These are phyloP conservation scores for Rhopilema esculentum DNA, from an alignment of 30 jellyfish, hydroid and myxozoan species.

Conservation along the genomic window DNA sequence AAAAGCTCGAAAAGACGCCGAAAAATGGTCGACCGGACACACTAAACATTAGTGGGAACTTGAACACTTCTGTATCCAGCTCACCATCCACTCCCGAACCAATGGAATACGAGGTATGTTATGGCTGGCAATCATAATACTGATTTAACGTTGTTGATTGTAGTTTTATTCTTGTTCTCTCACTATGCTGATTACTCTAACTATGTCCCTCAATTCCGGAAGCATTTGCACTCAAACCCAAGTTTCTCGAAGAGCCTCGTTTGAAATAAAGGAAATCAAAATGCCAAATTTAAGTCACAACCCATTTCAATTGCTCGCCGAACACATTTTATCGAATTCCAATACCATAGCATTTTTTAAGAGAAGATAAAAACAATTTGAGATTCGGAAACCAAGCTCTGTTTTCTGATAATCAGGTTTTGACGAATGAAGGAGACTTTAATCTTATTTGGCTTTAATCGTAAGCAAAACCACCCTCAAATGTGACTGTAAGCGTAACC, in stretches of 20 bases:
- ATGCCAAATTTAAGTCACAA: too few relatives aligned
- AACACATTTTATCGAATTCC: too few relatives aligned
- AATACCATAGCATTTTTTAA: too few relatives aligned
- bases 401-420: too few relatives aligned
- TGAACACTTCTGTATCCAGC: constrained; percentile 52
- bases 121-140: neutral
- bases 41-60: constrained; percentile 56
- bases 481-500: too few relatives aligned
- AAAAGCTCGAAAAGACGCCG: constrained; percentile 70
- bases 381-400: too few relatives aligned
- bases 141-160: neutral
- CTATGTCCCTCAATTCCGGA: neutral
- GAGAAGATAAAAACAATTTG: too few relatives aligned
- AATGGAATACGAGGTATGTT: constrained; percentile 81
- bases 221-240: neutral
- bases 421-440: too few relatives aligned
- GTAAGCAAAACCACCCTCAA: too few relatives aligned
- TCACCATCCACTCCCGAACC: constrained; percentile 97
- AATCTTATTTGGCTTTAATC: too few relatives aligned
- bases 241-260: neutral
- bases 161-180: neutral
- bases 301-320: too few relatives aligned
- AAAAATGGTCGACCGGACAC: constrained; percentile 84
- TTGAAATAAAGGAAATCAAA: too few relatives aligned
- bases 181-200: neutral